Conservation (phyloP, 2,797 vertebrate species). For the Enteromius unitaeniatus region DNA sequence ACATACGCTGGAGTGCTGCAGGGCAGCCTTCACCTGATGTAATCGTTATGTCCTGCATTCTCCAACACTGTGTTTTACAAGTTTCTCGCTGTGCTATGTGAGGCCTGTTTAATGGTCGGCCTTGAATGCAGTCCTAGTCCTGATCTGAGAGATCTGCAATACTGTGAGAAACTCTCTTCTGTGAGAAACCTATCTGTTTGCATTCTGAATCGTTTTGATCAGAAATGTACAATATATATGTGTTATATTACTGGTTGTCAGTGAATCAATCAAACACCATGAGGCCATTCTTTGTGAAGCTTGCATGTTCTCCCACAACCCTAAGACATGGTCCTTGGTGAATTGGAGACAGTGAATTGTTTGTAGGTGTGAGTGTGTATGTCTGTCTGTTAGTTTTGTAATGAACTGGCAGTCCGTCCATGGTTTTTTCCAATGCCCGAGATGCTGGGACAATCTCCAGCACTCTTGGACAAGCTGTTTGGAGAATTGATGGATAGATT, state of each 20-base stretch:
- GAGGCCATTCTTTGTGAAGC: background rate
- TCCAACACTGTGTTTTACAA: background rate
- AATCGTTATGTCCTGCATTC: slow-evolving; percentile 8
- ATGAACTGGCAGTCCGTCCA: background rate
- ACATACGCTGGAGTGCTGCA: background rate
- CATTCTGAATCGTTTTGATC: too few relatives aligned
- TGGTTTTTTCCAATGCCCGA: background rate
- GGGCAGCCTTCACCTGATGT: slow-evolving; percentile 7
- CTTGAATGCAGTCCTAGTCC: background rate
- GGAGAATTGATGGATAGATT: background rate
- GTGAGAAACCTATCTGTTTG: background rate
- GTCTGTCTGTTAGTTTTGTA: background rate
- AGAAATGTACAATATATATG: background rate
- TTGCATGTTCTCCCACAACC: background rate
- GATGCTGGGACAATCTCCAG: too few relatives aligned
- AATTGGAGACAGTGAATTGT: too few relatives aligned
- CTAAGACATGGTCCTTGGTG: background rate
- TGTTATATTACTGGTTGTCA: background rate
- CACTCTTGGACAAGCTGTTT: background rate
- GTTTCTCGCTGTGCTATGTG: background rate
- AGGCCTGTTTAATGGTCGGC: background rate
- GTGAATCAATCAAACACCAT: background rate
- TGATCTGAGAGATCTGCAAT: background rate
- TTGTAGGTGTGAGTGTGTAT: background rate
- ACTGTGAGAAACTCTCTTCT: background rate